Conservation (phyloP, 2,113 vertebrate genomes). For the Chascanopsetta lugubris region DNA sequence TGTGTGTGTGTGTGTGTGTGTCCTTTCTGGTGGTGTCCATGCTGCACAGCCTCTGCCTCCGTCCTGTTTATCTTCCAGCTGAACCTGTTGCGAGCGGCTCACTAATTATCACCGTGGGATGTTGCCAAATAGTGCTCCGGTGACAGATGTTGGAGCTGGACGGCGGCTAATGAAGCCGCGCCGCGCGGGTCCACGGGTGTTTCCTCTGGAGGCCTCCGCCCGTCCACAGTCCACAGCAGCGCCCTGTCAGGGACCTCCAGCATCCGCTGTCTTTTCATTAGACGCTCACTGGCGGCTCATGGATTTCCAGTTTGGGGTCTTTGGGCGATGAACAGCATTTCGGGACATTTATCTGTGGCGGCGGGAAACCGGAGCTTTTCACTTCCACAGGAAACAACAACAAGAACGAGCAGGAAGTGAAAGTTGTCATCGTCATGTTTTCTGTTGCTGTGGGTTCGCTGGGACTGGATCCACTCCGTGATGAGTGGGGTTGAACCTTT, state of each 20-base stretch:
- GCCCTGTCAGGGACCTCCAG: too few species aligned
- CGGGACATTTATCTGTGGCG: slow-evolving; percentile 50
- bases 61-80: slow-evolving; percentile 68
- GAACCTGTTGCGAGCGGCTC: slow-evolving; percentile 70
- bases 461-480: too few species aligned
- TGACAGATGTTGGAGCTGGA: slow-evolving; percentile 74
- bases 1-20: neutral
- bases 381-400: too few species aligned
- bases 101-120: slow-evolving; percentile 68
- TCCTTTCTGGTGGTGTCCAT: too few species aligned
- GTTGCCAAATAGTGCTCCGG: slow-evolving; percentile 58
- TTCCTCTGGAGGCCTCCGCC: slow-evolving; percentile 58
- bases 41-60: slow-evolving; percentile 1
- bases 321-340: slow-evolving; percentile 58
- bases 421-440: too few species aligned
- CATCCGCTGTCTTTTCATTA: slow-evolving; percentile 71
- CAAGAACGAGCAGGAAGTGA: neutral
- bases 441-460: too few species aligned
- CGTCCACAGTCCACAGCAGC: slow-evolving; percentile 65
- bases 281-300: slow-evolving; percentile 35
- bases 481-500: too few species aligned
- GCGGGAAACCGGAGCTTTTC: slow-evolving; percentile 37
- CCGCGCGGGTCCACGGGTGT: slow-evolving; percentile 62
- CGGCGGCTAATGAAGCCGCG: slow-evolving; percentile 66
- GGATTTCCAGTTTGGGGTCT: slow-evolving; percentile 39